Base-by-base conservation (phyloP, 1,140 invertebrate species). In the Homarus americanus region DNA sequence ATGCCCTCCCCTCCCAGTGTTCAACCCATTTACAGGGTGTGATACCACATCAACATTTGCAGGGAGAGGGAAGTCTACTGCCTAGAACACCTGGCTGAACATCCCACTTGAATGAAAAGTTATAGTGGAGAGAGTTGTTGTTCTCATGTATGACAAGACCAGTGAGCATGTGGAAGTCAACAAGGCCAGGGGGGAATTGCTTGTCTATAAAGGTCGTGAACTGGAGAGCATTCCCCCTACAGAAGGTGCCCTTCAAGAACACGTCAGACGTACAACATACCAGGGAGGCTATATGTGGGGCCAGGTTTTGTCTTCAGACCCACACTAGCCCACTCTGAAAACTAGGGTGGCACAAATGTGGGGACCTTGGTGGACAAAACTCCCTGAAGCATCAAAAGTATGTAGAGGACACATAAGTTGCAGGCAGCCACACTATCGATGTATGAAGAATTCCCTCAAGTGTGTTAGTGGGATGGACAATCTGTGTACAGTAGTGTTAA, bases 131-230 rank as follows among this genome's bases (percentile, higher is more conserved):
- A n/a, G n/a, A n/a, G n/a, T n/a, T n/a, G n/a, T n/a, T n/a, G 58
- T 63, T n/a, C n/a, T 63, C n/a, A n/a, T 63, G 12, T 63, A n/a
- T 63, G 58, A 63, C 58, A 63, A 63, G n/a, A 63, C 58, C 58
- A 63, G 58, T n/a, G 58, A 63, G n/a, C n/a, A 63, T n/a, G n/a
- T 15, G 12, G 58, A 63, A 63, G 58, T 63, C 58, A 63, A 63
- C 58, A 63, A 63, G 58, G 58, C 58, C 12, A 63, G 58, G n/a
- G n/a, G 58, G n/a, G 12, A 63, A 63, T n/a, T 63, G 58, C n/a
- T 12, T 63, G 58, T n/a, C 58, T n/a, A 63, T 63, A 63, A 63
- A 63, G 58, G 58, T 15, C 58, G 58, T 15, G 58, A 63, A 63
- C 58, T 63, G 12, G 58, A 63, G 58, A 63, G n/a, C n/a, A 63